A percentile compares a stretch with the other conserved stretches of the same genome.
phyloP scores from a whole-genome alignment of 2,797 vertebrate species.

The Pipistrellus pipistrellus region DNA sequence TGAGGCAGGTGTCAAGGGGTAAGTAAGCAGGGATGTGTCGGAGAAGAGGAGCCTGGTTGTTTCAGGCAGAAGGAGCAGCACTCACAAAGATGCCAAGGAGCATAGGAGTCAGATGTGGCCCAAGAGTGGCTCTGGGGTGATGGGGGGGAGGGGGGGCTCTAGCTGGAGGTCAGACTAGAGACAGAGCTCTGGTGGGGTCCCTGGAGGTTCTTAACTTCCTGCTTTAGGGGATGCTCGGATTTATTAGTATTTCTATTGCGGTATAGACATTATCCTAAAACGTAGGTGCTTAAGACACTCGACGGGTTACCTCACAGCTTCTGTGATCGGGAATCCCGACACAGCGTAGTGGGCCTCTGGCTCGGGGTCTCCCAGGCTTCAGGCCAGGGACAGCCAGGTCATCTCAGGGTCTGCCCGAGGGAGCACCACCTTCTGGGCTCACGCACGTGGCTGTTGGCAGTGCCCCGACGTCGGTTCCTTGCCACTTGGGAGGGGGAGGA shows the following conservation, averaged over 20 bases:
- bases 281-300: background rate
- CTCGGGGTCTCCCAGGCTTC: background rate
- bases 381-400: background rate
- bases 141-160: accelerated
- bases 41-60: background rate
- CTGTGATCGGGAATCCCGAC: background rate
- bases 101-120: background rate
- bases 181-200: background rate
- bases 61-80: background rate
- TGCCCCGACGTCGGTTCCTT: background rate
- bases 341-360: background rate
- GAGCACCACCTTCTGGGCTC: background rate
- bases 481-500: no score
- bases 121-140: background rate
- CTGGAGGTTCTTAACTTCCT: background rate
- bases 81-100: background rate
- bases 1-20: background rate
- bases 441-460: accelerated
- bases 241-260: background rate
- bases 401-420: background rate
- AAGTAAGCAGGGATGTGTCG: background rate
- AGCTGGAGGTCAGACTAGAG: background rate
- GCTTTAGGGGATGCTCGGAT: background rate
- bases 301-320: background rate
- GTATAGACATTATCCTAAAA: background rate